Base-by-base conservation (phyloP, 2,888 invertebrate species). In the Acrobasis suavella region DNA sequence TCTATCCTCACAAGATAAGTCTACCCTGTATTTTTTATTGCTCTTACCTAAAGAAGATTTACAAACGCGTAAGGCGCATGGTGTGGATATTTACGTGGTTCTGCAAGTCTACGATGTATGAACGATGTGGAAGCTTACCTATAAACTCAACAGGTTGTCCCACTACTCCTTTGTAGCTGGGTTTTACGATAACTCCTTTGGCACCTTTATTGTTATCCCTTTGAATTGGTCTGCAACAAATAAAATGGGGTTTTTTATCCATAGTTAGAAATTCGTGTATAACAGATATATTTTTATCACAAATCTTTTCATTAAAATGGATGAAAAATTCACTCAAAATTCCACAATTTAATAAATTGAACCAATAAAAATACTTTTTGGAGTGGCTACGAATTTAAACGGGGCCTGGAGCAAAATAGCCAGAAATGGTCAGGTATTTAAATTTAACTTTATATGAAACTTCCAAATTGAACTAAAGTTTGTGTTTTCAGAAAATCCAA, bases 141-240 rank as follows among this genome's bases (percentile, higher is more conserved):
- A 98, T 97, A 91, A 99, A 99, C 89, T 98, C 97, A 61, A 98
- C 98, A 62, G 98, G 97, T 83, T 96, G 95, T 71, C 98, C 98
- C 62, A 99, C 94, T 59, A 96, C 93, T 69, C 98, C 98, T 90
- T 96, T 96, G 74, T 83, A 77, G 42, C 83, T 85, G 66, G 91
- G 95, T 77, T 96, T 97, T 62, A 99, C 97, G 83, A 95, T 94
- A 79, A 99, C 97, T 73, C 96, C 95, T 81, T 94, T 94, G 65
- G 98, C 96, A 88, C 98, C 97, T 85, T 95, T 97, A 71, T 94
- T 95, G 86, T 96, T 88, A 83, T 91, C 91, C 91, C 91, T 90
- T 89, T 86, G 78, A 80, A 87, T 87, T 79, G 84, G 83, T 87
- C 91, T 92, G 87, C 62, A 86, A 88, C 81, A 82, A 81, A 76